Conservation (phyloP, 2,113 vertebrate genomes). For the Channa maculata region DNA sequence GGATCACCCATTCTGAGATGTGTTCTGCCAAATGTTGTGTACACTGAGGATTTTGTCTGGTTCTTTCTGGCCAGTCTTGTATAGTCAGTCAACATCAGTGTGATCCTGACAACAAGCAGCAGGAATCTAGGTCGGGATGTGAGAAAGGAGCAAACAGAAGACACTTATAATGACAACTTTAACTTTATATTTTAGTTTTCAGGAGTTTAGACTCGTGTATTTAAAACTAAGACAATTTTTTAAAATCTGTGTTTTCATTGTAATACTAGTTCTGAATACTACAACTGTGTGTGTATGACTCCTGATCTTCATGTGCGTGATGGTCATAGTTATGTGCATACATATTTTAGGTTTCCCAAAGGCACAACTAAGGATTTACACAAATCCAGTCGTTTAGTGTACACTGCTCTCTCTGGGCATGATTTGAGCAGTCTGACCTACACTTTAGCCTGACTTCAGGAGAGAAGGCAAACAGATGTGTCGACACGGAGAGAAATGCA, state of each 20-base stretch:
- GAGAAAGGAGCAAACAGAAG: background rate
- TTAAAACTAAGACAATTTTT: too few relatives aligned
- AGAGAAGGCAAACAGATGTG: constrained; percentile 47
- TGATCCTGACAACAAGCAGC: constrained; percentile 16
- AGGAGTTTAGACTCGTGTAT: too few relatives aligned
- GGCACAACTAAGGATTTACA: constrained; percentile 66
- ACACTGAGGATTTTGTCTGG: constrained; percentile 11
- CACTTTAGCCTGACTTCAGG: constrained; percentile 53
- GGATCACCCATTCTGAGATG: background rate
- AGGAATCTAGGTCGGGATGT: background rate
- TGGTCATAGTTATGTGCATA: constrained; percentile 33
- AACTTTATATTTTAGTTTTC: too few relatives aligned
- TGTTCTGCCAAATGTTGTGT: constrained; percentile 4
- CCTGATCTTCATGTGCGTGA: constrained; percentile 24
- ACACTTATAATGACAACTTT: background rate
- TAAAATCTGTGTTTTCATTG: too few relatives aligned
- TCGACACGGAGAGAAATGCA: constrained; percentile 17
- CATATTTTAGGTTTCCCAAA: constrained; percentile 39
- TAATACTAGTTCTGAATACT: constrained; percentile 13
- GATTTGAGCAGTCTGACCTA: constrained; percentile 60
- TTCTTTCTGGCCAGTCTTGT: background rate
- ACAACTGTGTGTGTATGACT: constrained; percentile 9
- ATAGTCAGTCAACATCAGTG: constrained; percentile 11
- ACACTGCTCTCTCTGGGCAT: constrained; percentile 52
- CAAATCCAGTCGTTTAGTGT: constrained; percentile 68